Evolutionary conservation across 2,113 vertebrate species (phyloP).

Genomic region (Sturnira hondurensis): DNA sequence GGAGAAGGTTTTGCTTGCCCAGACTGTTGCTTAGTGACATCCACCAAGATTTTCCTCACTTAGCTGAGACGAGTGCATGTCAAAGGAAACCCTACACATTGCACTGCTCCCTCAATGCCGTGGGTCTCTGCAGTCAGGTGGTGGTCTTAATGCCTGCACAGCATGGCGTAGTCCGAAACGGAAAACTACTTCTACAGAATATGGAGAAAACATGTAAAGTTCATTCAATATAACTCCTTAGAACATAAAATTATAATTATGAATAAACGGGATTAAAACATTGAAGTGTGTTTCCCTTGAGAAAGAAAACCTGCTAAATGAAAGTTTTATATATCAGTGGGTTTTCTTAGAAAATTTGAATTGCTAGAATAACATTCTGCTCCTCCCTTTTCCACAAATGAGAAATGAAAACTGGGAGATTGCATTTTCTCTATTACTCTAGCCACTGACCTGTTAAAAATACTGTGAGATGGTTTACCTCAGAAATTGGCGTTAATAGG

Average conservation of each 20-base stretch:
- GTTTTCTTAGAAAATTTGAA: constrained; percentile 45
- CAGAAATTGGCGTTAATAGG: constrained; percentile 66
- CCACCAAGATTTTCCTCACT: not conserved
- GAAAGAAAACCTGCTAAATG: not conserved
- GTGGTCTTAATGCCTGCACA: not conserved
- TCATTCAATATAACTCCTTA: not conserved
- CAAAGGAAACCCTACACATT: not conserved
- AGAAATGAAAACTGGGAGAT: constrained; percentile 46
- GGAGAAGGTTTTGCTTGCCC: not conserved
- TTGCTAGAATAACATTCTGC: not conserved
- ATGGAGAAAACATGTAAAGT: not conserved
- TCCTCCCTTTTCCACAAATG: not conserved
- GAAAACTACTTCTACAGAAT: not conserved
- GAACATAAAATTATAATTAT: constrained; percentile 1
- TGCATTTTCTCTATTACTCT: constrained; percentile 69
- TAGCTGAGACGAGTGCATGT: not conserved
- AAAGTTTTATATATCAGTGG: constrained; percentile 43
- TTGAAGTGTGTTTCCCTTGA: constrained; percentile 6
- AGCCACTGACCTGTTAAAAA: constrained; percentile 59
- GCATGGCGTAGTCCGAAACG: not conserved
- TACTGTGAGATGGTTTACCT: constrained; percentile 58
- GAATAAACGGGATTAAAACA: constrained; percentile 35
- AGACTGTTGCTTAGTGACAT: not conserved
- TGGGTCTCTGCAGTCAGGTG: not conserved
- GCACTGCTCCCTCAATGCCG: not conserved